Percentiles rank a stretch among this genome's conserved stretches.
Evolutionary conservation across 1,140 invertebrate species (phyloP).

Genomic region (Drosophila equinoxialis): DNA sequence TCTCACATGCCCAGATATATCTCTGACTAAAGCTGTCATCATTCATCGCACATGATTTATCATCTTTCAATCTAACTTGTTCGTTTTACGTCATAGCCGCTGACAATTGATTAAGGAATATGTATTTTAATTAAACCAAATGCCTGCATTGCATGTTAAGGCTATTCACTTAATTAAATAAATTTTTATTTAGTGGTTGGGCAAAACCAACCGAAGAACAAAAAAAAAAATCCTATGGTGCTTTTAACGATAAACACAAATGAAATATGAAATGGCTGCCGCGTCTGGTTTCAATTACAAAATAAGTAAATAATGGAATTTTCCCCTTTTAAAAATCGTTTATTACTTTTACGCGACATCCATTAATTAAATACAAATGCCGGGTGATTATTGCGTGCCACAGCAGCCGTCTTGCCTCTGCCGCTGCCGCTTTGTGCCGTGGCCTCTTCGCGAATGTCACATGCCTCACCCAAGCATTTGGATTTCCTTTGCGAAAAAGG

Average conservation of each 20-base stretch:
- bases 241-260: conserved; percentile 59
- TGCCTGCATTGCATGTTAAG: conserved; percentile 47
- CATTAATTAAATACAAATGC: conserved; percentile 77
- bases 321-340: conserved; percentile 59
- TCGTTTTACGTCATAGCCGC: conserved; percentile 5
- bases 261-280: conserved; percentile 7
- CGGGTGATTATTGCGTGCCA: conserved; percentile 74
- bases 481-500: conserved; percentile 39
- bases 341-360: conserved; percentile 61
- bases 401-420: conserved; percentile 21
- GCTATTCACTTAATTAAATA: conserved; percentile 59
- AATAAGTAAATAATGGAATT: conserved; percentile 69
- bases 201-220: background rate
- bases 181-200: conserved; percentile 23
- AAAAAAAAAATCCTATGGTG: conserved; percentile 35
- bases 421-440: background rate
- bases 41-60: conserved; percentile 71
- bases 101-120: conserved; percentile 60
- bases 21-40: conserved; percentile 54
- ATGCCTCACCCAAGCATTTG: conserved; percentile 26
- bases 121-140: conserved; percentile 64
- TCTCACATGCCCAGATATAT: conserved; percentile 43
- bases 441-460: background rate
- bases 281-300: conserved; percentile 68
- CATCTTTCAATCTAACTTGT: conserved; percentile 53